Evolutionary conservation across 2,888 invertebrate genomes (phyloP), one percentile per base, ranked within the genome.

Genomic region (Silvanus unidentatus): DNA sequence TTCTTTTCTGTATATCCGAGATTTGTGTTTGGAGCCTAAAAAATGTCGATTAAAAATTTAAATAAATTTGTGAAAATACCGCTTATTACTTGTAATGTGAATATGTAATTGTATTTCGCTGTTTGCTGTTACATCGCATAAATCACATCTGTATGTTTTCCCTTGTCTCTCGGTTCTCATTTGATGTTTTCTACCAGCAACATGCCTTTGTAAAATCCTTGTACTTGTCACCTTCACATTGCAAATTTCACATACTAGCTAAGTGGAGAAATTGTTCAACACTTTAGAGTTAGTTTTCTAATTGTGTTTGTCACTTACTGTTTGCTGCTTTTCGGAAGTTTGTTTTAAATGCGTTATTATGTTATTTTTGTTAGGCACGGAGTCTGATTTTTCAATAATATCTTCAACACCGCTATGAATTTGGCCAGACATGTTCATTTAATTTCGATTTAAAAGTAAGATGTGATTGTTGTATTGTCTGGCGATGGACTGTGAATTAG

Each of bases 71-170:
- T 22, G 4, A 44, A 27, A n/a, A 6, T 11, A 15, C 16, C 14
- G 6, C 16, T 15, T n/a, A 40, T 62, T 64, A 71, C 72, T 70
- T 48, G 60, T 65, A 27, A 71, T 50, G 54, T 72, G 72, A 41
- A 69, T 66, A 44, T 70, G 66, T 3, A 71, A 56, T 54, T 72
- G 72, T 43, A 61, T 67, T 57, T 71, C 68, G 52, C 71, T 69
- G 49, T 72, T 72, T 12, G 71, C 69, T 14, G 59, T 60, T 42
- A 71, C 55, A 30, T 69, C 62, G 47, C 72, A 72, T 22, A 71
- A 47, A 16, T 70, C 65, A 55, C 72, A 72, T 44, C 57, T 56
- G 52, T 68, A 71, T 11, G 60, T 63, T 58, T 70, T 71, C 3
- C 69, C 70, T 48, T 63, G 58, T 29, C 70, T 54, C 54, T 69